These are phyloP conservation scores for Chrysotoxum bicinctum DNA, from an alignment of 2,888 invertebrate genomes.

Conservation along the genomic window DNA sequence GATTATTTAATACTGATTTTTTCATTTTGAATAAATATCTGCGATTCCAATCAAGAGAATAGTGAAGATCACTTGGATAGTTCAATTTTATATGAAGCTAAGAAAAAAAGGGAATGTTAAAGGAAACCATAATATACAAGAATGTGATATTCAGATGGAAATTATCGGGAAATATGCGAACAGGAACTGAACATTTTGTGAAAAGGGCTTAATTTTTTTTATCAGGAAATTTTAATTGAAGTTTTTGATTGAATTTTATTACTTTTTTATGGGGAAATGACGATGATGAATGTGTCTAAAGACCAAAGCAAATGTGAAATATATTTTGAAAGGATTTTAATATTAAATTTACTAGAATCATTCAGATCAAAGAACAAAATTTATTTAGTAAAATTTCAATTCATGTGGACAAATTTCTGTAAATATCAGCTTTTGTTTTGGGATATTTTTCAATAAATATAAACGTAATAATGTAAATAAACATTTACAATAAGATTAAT, in stretches of 20 bases:
- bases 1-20: constrained; percentile 59
- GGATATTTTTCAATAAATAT: no score
- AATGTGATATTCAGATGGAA: constrained; percentile 3
- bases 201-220: constrained; percentile 34
- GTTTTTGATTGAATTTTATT: constrained; percentile 19
- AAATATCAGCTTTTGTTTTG: no score
- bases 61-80: constrained; percentile 23
- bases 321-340: not conserved
- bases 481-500: no score
- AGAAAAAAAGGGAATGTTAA: not conserved
- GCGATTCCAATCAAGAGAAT: constrained; percentile 19
- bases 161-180: constrained; percentile 14
- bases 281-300: not conserved
- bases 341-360: no score
- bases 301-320: not conserved
- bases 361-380: no score
- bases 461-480: no score
- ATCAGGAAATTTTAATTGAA: constrained; percentile 31
- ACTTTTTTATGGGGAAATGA: not conserved
- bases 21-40: constrained; percentile 31
- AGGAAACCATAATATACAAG: not conserved
- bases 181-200: not conserved
- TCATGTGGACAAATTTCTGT: no score
- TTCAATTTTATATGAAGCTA: not conserved
- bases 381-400: no score